A percentile compares a stretch with the other conserved stretches of the same genome.
Conservation (phyloP, 2,888 invertebrate genomes). For the Amiota communis region DNA sequence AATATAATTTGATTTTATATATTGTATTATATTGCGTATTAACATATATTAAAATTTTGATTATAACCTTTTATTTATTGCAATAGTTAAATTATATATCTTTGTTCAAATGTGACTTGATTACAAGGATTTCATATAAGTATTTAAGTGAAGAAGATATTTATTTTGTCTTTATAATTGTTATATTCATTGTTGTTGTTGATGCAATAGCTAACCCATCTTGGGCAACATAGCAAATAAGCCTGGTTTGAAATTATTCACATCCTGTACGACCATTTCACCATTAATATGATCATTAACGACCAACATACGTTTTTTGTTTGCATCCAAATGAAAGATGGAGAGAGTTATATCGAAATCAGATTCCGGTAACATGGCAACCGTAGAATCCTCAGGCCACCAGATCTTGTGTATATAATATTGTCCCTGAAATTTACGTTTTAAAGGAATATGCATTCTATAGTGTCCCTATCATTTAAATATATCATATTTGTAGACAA, state of each 20-base stretch:
- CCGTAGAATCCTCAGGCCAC: conserved; percentile 69
- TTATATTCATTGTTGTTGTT: background rate
- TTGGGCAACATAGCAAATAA: conserved; percentile 63
- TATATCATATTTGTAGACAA: background rate
- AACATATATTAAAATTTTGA: no score
- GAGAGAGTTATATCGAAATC: conserved; percentile 59
- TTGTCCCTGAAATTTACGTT: conserved; percentile 64
- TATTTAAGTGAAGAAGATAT: background rate
- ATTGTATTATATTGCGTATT: no score
- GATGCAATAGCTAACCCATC: conserved; percentile 37
- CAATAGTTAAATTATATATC: background rate
- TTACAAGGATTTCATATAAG: background rate
- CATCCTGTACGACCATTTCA: conserved; percentile 62
- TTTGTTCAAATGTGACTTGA: background rate
- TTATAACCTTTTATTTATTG: no score
- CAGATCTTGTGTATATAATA: conserved; percentile 67
- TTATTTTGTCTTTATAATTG: no score
- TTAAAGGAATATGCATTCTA: conserved; percentile 46
- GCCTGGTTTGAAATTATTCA: conserved; percentile 59
- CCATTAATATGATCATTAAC: conserved; percentile 63
- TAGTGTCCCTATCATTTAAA: conserved; percentile 48
- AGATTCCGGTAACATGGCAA: conserved; percentile 61
- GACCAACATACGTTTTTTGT: conserved; percentile 58
- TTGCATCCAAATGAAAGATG: conserved; percentile 58
- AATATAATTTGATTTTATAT: no score